Evolutionary conservation across 2,888 invertebrate species (phyloP), one percentile per base, ranked within the genome.

Genomic region (Smittia sp.): DNA sequence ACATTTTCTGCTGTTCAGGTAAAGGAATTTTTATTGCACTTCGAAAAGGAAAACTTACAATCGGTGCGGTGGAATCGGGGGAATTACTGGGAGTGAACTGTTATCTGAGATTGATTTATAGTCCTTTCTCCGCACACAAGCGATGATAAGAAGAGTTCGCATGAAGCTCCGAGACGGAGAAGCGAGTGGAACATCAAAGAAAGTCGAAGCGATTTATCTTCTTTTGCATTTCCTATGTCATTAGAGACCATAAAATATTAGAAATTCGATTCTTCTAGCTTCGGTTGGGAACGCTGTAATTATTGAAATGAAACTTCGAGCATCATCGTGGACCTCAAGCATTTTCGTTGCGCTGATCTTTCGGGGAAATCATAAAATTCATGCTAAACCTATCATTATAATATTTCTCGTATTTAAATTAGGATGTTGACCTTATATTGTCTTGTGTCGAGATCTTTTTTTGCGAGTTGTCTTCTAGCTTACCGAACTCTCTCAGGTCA

Each of bases 141-240:
- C 46, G 15, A 46, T 46, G 58, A 58, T 58, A 58, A 58, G 58
- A 18, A 7, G 7, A 22, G n/a, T 13, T 58, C 58, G 58, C 18
- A 58, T 58, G 58, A 58, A 18, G 22, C 58, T 22, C 22, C 58
- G 3, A 22, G 18, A 6, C n/a, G 58, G 11, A 58, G 18, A n/a
- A n/a, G 18, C 18, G n/a, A 58, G 20, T 6, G 25, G 27, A 27
- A 63, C 58, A 20, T 58, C 58, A 58, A 63, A 63, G 63, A 63
- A 63, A 63, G 63, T 72, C 62, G 24, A 32, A 25, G 46, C 69
- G 27, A 54, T 69, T 69, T 20, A 27, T 6, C 25, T 11, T 27
- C 20, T 63, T n/a, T 54, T 72, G 72, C 62, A 72, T 73, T 65
- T 72, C 62, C 62, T 24, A 65, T 73, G 22, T 73, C 20, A 73